Conservation (phyloP, 2,113 vertebrate genomes). For the Rhinolophus sinicus region DNA sequence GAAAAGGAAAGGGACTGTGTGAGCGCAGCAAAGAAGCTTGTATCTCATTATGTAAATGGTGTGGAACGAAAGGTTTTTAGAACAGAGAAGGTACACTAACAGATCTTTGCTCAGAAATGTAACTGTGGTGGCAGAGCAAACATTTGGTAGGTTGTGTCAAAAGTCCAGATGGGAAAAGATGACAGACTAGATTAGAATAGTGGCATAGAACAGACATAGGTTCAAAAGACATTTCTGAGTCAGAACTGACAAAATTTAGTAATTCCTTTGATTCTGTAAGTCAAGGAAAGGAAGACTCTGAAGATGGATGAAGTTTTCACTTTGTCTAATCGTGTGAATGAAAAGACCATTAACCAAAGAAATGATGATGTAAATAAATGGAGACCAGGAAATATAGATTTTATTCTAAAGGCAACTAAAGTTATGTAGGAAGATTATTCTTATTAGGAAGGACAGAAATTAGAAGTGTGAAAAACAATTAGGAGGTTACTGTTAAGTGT, state of each 20-base stretch:
- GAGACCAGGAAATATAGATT: not conserved
- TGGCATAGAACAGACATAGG: not conserved
- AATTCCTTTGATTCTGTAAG: not conserved
- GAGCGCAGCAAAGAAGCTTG: not conserved
- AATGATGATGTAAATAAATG: not conserved
- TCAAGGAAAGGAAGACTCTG: not conserved
- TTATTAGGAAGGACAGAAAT: not conserved
- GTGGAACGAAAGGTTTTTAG: not conserved
- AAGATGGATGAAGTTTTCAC: not conserved
- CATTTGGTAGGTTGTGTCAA: not conserved
- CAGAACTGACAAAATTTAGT: constrained; percentile 10
- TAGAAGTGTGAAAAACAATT: constrained; percentile 11
- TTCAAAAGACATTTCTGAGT: not conserved
- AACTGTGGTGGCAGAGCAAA: not conserved
- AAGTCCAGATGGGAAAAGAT: not conserved
- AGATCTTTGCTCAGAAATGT: constrained; percentile 16
- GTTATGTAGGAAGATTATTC: not conserved
- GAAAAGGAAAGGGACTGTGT: not conserved
- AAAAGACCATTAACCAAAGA: not conserved
- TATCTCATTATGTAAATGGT: not conserved
- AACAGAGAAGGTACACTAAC: not conserved
- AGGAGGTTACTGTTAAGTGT: not conserved
- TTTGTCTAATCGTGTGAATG: not conserved
- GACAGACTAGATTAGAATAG: not conserved
- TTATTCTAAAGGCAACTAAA: constrained; percentile 13